Conservation (phyloP, 2,888 invertebrate genomes). For the Epiblema foenella region DNA sequence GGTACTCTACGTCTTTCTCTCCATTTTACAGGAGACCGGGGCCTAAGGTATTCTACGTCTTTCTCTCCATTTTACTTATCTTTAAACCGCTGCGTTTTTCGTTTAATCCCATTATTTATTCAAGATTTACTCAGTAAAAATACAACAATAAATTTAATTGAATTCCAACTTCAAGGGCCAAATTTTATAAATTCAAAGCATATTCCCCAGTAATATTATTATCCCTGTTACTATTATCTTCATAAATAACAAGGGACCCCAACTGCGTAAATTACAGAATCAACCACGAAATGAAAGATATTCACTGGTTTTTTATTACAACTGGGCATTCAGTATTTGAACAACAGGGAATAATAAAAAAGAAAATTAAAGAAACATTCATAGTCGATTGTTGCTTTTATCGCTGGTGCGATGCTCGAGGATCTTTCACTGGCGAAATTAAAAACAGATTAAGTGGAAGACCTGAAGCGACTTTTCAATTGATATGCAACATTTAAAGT, state of each 20-base stretch:
- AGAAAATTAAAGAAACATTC: conserved; percentile 65
- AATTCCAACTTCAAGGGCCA: not conserved
- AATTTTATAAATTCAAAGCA: not conserved
- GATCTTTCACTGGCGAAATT: conserved; percentile 48
- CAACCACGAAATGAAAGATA: conserved; percentile 55
- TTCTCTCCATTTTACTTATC: not conserved
- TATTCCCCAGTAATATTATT: conserved; percentile 7
- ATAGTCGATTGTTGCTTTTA: conserved; percentile 60
- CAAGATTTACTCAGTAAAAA: not conserved
- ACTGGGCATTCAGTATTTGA: conserved; percentile 52
- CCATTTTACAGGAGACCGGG: no score
- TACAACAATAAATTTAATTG: not conserved
- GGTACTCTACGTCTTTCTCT: not conserved
- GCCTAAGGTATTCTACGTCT: not conserved
- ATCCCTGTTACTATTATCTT: conserved; percentile 56
- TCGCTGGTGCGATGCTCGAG: not conserved
- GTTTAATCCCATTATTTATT: conserved; percentile 3
- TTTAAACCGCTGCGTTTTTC: not conserved
- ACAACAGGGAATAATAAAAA: conserved; percentile 62
- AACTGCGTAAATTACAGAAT: conserved; percentile 54
- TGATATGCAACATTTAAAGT: conserved; percentile 50
- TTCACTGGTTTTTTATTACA: conserved; percentile 45
- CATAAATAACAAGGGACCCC: conserved; percentile 49
- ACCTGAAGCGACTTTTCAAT: conserved; percentile 52
- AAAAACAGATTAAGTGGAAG: conserved; percentile 60